These are phyloP conservation scores for Mus pahari DNA, from an alignment of 2,113 vertebrate genomes.

Conservation along the genomic window DNA sequence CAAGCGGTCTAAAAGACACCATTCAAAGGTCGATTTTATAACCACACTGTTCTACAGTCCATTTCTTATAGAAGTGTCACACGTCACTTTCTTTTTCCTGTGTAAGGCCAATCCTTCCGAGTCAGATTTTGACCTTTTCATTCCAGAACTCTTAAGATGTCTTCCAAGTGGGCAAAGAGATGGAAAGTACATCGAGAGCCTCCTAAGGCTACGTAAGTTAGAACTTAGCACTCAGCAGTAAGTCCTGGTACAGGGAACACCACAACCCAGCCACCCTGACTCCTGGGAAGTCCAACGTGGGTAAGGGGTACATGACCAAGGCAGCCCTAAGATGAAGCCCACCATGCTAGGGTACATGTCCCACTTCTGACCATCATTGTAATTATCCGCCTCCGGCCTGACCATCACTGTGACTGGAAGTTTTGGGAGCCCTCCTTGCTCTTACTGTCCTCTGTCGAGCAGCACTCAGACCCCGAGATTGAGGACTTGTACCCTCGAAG, in stretches of 20 bases:
- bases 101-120: not conserved
- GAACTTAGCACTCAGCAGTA: not conserved
- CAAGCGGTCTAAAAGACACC: not conserved
- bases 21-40: not conserved
- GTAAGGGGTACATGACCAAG: not conserved
- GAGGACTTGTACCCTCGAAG: constrained; percentile 86
- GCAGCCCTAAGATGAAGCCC: not conserved
- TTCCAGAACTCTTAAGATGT: not conserved
- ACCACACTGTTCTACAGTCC: not conserved
- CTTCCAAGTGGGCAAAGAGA: not conserved
- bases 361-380: constrained; percentile 35
- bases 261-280: not conserved
- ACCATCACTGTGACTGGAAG: constrained; percentile 64
- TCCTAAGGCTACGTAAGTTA: not conserved
- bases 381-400: not conserved
- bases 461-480: constrained; percentile 70
- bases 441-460: constrained; percentile 71
- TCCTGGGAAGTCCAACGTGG: not conserved
- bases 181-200: not conserved
- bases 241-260: not conserved
- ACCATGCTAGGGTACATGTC: not conserved
- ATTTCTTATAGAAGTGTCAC: not conserved
- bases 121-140: not conserved
- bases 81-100: not conserved
- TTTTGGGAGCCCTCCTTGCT: constrained; percentile 67